A percentile compares a stretch with the other conserved stretches of the same genome.
These are phyloP conservation scores for Antitype chi DNA, from an alignment of 2,888 invertebrate species.

Conservation along the genomic window DNA sequence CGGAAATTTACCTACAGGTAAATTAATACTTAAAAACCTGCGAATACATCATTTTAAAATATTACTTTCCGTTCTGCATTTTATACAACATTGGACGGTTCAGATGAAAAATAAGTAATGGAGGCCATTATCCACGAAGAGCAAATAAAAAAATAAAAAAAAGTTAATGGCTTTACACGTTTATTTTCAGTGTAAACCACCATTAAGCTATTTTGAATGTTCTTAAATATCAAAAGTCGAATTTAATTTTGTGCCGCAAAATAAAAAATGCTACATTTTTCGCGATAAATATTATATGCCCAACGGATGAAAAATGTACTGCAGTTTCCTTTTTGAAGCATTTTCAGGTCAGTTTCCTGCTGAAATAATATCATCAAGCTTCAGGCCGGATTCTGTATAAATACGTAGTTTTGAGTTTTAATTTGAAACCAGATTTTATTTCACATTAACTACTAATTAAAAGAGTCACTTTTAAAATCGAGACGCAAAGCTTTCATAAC, in stretches of 20 bases:
- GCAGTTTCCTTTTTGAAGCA: not conserved
- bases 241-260: not conserved
- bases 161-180: conserved; percentile 20
- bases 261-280: not conserved
- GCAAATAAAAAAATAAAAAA: conserved; percentile 30
- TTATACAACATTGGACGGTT: not conserved
- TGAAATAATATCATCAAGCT: not conserved
- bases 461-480: not conserved
- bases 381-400: not conserved
- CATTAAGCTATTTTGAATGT: conserved; percentile 22
- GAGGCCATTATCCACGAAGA: conserved; percentile 16
- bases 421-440: not conserved
- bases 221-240: not conserved
- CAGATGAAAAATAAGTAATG: conserved; percentile 15
- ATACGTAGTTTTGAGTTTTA: too few species aligned
- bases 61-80: conserved; percentile 14
- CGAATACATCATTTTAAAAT: conserved; percentile 18
- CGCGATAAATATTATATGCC: not conserved
- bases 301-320: not conserved
- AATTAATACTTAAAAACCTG: conserved; percentile 4
- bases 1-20: not conserved
- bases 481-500: not conserved
- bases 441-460: not conserved
- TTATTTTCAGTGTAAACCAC: conserved; percentile 6
- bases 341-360: not conserved